Conservation (phyloP, 2,797 vertebrate genomes). For the Coranthus polyacanthus region DNA sequence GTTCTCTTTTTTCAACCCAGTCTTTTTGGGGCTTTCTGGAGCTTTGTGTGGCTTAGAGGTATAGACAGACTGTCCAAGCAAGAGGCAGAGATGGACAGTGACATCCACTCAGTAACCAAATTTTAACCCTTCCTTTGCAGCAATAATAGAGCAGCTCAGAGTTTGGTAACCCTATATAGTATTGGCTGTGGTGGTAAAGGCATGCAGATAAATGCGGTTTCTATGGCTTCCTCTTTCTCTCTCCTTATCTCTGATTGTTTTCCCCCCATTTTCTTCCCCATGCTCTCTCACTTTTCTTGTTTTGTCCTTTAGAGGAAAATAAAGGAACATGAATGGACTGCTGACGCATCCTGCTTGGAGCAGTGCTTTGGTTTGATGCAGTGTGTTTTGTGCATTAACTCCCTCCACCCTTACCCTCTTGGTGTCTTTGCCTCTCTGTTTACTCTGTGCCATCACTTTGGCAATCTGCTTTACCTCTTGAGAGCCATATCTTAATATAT, state of each 20-base stretch:
- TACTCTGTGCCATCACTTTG: constrained; percentile 53
- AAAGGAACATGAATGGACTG: constrained; percentile 88
- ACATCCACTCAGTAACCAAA: constrained; percentile 70
- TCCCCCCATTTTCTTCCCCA: constrained; percentile 77
- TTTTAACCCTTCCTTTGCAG: constrained; percentile 68
- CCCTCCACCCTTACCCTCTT: constrained; percentile 52
- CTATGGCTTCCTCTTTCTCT: constrained; percentile 71
- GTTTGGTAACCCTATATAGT: constrained; percentile 68
- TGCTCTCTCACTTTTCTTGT: constrained; percentile 80
- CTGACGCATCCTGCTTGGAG: constrained; percentile 91
- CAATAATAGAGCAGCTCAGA: constrained; percentile 67
- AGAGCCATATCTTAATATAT: constrained; percentile 4
- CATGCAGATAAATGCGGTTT: constrained; percentile 81
- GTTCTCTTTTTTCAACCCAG: constrained; percentile 34
- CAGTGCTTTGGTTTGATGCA: constrained; percentile 91
- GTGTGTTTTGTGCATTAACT: constrained; percentile 87
- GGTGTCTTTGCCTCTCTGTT: constrained; percentile 49
- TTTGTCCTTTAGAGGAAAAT: constrained; percentile 89
- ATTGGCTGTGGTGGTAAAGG: constrained; percentile 72
- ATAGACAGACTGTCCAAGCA: constrained; percentile 49
- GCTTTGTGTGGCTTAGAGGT: constrained; percentile 74
- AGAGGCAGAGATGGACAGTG: constrained; percentile 67
- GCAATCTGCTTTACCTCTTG: constrained; percentile 35
- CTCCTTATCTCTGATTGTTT: not conserved
- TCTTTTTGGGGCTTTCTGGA: constrained; percentile 76